phyloP scores from a whole-genome alignment of 1,140 invertebrate species.

The Hesperophylax magnus region DNA sequence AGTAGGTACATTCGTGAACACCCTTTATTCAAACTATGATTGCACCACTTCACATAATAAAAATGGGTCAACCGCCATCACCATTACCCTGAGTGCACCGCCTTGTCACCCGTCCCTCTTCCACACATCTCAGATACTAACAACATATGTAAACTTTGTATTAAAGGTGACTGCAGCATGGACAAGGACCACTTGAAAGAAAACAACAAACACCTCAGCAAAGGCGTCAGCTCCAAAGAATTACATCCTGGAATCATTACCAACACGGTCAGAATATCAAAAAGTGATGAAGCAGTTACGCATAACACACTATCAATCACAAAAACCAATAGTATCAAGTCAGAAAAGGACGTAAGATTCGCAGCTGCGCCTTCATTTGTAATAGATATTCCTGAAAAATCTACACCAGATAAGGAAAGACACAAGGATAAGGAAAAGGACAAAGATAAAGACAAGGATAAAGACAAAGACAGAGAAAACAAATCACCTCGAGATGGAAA shows the following conservation, averaged over 20 bases:
- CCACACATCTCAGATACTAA: no score
- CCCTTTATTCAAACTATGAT: no score
- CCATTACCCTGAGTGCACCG: no score
- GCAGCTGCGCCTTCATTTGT: slow-evolving; percentile 12
- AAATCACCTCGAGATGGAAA: not conserved
- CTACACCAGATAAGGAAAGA: slow-evolving; percentile 42
- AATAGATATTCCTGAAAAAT: slow-evolving; percentile 45
- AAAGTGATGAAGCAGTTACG: slow-evolving; percentile 52
- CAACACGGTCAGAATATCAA: slow-evolving; percentile 48
- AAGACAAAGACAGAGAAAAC: no score
- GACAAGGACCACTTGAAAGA: slow-evolving; percentile 46
- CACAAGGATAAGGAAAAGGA: not conserved
- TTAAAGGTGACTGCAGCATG: slow-evolving; percentile 37
- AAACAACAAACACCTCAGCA: slow-evolving; percentile 52
- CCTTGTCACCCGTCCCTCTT: no score
- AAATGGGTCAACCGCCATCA: no score
- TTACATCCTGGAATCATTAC: slow-evolving; percentile 49
- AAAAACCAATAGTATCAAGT: slow-evolving; percentile 60
- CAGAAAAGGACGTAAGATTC: slow-evolving; percentile 61
- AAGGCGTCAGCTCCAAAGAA: slow-evolving; percentile 61
- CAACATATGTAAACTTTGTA: not conserved
- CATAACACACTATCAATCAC: slow-evolving; percentile 17
- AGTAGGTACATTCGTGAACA: no score
- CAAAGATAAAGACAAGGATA: no score
- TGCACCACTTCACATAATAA: no score